Evolutionary conservation across 2,888 invertebrate species (phyloP).

Genomic region (Chrysopilus asiliformis): DNA sequence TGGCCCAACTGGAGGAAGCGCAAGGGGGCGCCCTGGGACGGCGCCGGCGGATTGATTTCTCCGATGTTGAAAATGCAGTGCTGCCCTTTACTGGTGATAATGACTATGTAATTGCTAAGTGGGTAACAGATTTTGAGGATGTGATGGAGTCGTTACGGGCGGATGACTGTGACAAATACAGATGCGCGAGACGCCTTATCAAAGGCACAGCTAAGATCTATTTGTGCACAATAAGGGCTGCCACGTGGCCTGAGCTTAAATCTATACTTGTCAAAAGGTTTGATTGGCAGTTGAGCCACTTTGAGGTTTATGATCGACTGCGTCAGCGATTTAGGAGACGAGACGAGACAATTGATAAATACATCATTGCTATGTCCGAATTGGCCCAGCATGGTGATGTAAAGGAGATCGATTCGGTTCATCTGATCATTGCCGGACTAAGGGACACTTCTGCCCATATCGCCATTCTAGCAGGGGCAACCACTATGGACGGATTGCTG

Average conservation of each 20-base stretch:
- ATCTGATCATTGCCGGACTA: slow-evolving; percentile 8
- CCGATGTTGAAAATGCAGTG: not conserved
- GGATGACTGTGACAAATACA: not conserved
- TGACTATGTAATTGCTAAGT: not conserved
- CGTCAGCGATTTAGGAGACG: slow-evolving; percentile 1
- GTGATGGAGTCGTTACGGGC: not conserved
- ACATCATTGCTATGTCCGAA: slow-evolving; percentile 10
- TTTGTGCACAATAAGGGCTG: slow-evolving; percentile 2
- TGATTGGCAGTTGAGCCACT: not conserved
- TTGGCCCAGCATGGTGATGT: slow-evolving; percentile 7
- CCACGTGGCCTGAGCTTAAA: slow-evolving; percentile 5
- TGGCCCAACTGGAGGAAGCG: no score
- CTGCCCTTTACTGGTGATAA: not conserved
- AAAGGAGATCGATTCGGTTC: slow-evolving; percentile 7
- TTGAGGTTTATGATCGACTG: slow-evolving; percentile 9
- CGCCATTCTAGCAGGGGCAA: slow-evolving; percentile 5
- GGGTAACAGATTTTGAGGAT: not conserved
- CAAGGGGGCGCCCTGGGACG: no score
- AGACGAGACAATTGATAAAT: slow-evolving; percentile 7
- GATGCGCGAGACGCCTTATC: not conserved
- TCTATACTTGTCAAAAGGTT: slow-evolving; percentile 6
- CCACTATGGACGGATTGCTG: slow-evolving; percentile 5
- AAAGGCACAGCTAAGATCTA: slow-evolving; percentile 6
- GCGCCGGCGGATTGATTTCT: not conserved
- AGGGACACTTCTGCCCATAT: slow-evolving; percentile 10